A percentile compares a stretch with the other conserved stretches of the same genome.
These are phyloP conservation scores for Fragum sueziense DNA, from an alignment of 2,888 invertebrate species.

Conservation along the genomic window DNA sequence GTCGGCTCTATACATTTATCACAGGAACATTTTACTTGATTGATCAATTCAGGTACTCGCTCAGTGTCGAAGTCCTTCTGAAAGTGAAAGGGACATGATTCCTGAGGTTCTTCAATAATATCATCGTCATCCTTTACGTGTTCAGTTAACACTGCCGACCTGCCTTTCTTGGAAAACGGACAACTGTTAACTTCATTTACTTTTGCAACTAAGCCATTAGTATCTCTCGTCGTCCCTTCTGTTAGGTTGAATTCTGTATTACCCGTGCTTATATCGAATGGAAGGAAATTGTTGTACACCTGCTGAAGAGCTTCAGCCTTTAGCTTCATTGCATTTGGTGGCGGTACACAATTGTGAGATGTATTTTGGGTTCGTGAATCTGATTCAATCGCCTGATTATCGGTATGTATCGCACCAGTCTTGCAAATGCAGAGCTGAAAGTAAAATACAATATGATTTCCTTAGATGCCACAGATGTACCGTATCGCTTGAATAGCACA, in stretches of 20 bases:
- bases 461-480: no score
- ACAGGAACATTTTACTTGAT: constrained; percentile 1
- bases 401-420: no score
- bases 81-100: background rate
- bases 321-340: background rate
- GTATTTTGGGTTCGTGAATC: no score
- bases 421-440: no score
- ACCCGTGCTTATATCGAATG: background rate
- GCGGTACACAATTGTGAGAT: background rate
- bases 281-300: background rate
- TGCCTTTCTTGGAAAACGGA: background rate
- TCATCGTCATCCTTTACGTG: background rate
- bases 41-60: background rate
- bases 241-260: background rate
- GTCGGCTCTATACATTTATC: background rate
- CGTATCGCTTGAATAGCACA: no score
- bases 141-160: background rate
- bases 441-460: no score
- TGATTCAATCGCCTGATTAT: no score
- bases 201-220: background rate
- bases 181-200: background rate
- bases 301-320: background rate
- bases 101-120: background rate
- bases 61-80: background rate
- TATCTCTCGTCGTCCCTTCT: background rate